A percentile compares a stretch with the other conserved stretches of the same genome.
phyloP scores from a whole-genome alignment of 1,140 invertebrate genomes.

The Cydia pomonella region DNA sequence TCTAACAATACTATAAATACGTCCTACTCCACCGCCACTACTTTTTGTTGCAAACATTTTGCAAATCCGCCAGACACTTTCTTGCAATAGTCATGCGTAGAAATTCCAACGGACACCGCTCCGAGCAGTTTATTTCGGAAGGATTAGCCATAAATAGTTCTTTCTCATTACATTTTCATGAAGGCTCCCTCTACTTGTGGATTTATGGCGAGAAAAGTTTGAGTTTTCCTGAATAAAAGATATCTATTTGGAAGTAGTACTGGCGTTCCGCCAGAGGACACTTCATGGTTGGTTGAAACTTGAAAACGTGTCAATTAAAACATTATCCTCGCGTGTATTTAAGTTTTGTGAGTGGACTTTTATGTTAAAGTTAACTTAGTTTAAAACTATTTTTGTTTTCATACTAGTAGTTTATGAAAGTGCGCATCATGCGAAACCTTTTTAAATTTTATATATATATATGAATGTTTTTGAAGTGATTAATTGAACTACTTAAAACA shows the following conservation, averaged over 20 bases:
- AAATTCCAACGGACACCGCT: constrained; percentile 61
- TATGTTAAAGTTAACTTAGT: constrained; percentile 5
- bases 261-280: constrained; percentile 62
- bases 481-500: too few relatives aligned
- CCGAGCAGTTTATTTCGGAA: constrained; percentile 72
- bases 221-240: constrained; percentile 78
- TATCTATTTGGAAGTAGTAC: constrained; percentile 72
- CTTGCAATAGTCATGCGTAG: constrained; percentile 61
- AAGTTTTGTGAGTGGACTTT: background rate
- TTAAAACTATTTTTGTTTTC: background rate
- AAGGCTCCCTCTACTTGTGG: constrained; percentile 66
- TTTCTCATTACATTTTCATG: constrained; percentile 77
- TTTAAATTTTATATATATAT: too few relatives aligned
- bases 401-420: background rate
- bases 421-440: background rate
- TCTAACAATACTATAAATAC: constrained; percentile 42
- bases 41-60: constrained; percentile 60
- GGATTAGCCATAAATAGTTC: constrained; percentile 79
- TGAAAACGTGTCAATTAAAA: constrained; percentile 42
- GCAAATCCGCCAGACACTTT: constrained; percentile 54
- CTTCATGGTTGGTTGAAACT: constrained; percentile 51
- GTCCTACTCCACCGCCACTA: constrained; percentile 52
- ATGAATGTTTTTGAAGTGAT: too few relatives aligned
- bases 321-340: constrained; percentile 22
- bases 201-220: constrained; percentile 77